Evolutionary conservation across 2,888 invertebrate genomes (phyloP), one percentile per base, ranked within the genome.

Genomic region (Tachina lurida): DNA sequence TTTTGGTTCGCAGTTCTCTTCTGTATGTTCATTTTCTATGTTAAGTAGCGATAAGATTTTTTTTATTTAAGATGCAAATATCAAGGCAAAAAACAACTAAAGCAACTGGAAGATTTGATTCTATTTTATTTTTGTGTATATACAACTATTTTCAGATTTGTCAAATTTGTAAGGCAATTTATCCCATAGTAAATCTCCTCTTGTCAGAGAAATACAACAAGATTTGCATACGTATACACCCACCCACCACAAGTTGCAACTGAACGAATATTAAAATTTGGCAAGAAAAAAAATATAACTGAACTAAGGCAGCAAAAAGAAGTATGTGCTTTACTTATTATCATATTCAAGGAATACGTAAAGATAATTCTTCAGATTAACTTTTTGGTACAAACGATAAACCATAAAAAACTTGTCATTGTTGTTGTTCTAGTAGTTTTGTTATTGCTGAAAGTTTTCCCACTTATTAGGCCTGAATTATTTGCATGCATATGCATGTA

Each of bases 221-320:
- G 76, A 86, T 83, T 86, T 86, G 73, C 86, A 86, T 83, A 86
- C 79, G 86, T 80, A 83, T 86, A 86, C 86, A 86, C 86, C 83
- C 86, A 83, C 73, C 86, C 83, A 83, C 83, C 86, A 83, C 68
- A 86, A 83, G 73, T 75, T 73, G 58, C 67, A 60, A 43, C 65
- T 67, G 45, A 67, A 60, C 17, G 52, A 73, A 65, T 83, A 77
- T 77, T 77, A 71, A 67, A 83, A 83, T 71, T 2, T 77, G 76
- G 49, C 63, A 41, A 31, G n/a, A 10, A 31, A 43, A 10, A 70
- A 45, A 62, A 31, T 31, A 31, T 7, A 43, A 58, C 43, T 43
- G 12, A 13, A 41, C 10, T 3, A 67, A 31, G 31, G 2, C 31
- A 31, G 31, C 31, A 17, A 41, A 58, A 65, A 47, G 47, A 73